Evolutionary conservation across 2,888 invertebrate genomes (phyloP), one percentile per base, ranked within the genome.

Genomic region (Priocnemis perturbator): DNA sequence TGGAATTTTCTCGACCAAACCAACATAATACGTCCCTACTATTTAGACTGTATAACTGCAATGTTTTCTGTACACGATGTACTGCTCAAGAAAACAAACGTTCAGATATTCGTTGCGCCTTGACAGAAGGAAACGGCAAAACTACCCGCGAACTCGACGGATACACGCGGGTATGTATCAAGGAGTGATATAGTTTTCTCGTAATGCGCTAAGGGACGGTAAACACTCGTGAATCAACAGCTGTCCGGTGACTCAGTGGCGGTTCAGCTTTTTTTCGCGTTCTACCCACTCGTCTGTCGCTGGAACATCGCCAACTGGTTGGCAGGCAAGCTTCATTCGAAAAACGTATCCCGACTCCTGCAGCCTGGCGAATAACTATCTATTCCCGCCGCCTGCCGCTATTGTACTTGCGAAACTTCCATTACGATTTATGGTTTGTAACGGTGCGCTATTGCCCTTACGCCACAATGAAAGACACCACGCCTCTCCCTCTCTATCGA

Each of bases 201-300:
- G 37, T 11, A 37, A 37, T 37, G 37, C 37, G 11, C 37, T 37
- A 37, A 37, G 37, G 37, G 37, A 37, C 37, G 37, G 37, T 37
- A 69, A 76, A 77, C 71, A 74, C 77, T 71, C 72, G 71, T 73
- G 76, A 76, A 77, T 77, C 78, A 78, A 78, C 78, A 78, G 77
- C 75, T 77, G 77, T 67, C 68, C 65, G 77, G 60, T 78, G 78
- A 78, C 60, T 78, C 78, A 76, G 76, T 61, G 55, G 55, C 50
- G 67, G 64, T 60, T 73, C 53, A 72, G 68, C 60, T 67, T 69
- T 76, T 74, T 64, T 66, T 66, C 15, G 17, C 26, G 64, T 50
- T 69, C 60, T 37, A 17, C 48, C 9, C 23, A 21, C 21, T 21
- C 64, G 53, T 62, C 48, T 26, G 61, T 50, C 53, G 62, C 63